Evolutionary conservation across 2,113 vertebrate species (phyloP), one percentile per base, ranked within the genome.

Genomic region (Alces alces): DNA sequence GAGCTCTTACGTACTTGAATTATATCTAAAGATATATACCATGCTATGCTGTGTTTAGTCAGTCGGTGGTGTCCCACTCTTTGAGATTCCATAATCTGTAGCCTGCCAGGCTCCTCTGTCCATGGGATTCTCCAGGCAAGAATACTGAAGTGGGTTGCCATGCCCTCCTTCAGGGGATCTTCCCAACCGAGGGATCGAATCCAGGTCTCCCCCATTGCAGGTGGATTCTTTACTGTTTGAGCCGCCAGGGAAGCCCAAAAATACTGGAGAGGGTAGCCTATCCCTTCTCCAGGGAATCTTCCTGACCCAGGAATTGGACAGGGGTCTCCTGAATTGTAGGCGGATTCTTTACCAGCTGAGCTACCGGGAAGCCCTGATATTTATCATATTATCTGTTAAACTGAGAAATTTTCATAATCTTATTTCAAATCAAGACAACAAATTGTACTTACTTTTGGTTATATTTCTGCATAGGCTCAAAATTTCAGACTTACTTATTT

Each of bases 341-440:
- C 36, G 10, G 19, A 73, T 73, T 73, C n/a, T 73, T 39, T 13
- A 73, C 23, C 66, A 73, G 66, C 10, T 39, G 66, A 70, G 66
- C n/a, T 23, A 39, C 66, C 19, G 10, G 66, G 66, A 70, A 39
- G 66, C n/a, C n/a, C 58, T 76, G n/a, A 5, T 52, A 94, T 36
- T 50, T 76, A 66, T 86, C 54, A 86, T 27, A 47, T 61, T 66
- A 79, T 19, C 52, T 88, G 25, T 76, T 89, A 88, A 90, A 93
- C 21, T 89, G 47, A 94, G 27, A 90, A 55, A 54, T 55, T 85
- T 85, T 89, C 58, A 85, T 92, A 90, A 61, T 66, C 50, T 78
- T 93, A 87, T 84, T 91, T 94, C 60, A 76, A 83, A 96, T 43
- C 91, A 89, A 61, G n/a, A 95, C 36, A 93, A 50, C 19, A 28